Evolutionary conservation across 2,888 invertebrate species (phyloP).

Genomic region (Mythimna impura): DNA sequence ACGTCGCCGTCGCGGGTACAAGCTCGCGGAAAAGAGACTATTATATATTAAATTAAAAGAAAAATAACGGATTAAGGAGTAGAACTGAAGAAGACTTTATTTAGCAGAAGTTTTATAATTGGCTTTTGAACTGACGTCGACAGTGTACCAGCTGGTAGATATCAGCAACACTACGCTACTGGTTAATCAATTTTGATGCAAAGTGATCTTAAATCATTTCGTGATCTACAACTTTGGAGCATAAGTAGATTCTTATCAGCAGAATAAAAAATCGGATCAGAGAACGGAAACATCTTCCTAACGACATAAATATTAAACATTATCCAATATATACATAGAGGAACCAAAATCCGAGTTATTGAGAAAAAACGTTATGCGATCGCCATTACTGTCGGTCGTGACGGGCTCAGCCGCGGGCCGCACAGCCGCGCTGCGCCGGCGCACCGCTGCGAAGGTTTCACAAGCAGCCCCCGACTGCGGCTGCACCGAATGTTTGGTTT

Average conservation of each 20-base stretch:
- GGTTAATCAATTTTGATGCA: too few relatives aligned
- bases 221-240: too few relatives aligned
- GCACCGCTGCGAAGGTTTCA: conserved; percentile 48
- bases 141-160: too few relatives aligned
- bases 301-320: not conserved
- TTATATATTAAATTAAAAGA: not conserved
- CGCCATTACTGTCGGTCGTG: conserved; percentile 60
- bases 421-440: conserved; percentile 24
- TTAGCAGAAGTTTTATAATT: too few relatives aligned
- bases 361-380: conserved; percentile 36
- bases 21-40: conserved; percentile 17
- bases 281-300: too few relatives aligned
- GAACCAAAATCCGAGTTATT: not conserved
- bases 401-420: conserved; percentile 47
- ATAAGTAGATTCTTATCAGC: too few relatives aligned
- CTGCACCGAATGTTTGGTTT: conserved; percentile 31
- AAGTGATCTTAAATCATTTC: too few relatives aligned
- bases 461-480: conserved; percentile 38
- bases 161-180: too few relatives aligned
- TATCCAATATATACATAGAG: not conserved
- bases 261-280: too few relatives aligned
- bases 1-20: conserved; percentile 58
- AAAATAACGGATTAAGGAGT: too few relatives aligned
- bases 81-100: too few relatives aligned
- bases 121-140: too few relatives aligned